Base-by-base conservation (phyloP, 2,888 invertebrate species). In the Agrilus biguttatus region DNA sequence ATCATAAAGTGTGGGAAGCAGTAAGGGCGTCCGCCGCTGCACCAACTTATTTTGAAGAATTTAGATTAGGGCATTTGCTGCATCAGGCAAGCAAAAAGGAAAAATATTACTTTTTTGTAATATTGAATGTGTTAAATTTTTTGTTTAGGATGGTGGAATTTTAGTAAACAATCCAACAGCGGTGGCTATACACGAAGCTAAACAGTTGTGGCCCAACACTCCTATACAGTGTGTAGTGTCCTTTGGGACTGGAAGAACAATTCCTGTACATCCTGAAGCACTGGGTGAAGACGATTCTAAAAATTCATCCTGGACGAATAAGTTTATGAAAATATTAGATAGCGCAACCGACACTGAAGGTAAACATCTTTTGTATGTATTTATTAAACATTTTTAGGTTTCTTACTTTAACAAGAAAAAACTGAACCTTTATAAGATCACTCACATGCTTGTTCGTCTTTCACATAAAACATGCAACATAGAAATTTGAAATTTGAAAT, bases 21-120 rank as follows among this genome's bases (percentile, higher is more conserved):
- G 80, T 88, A 21, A 69, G 90, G 51, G 92, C 92, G 0, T 89
- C 89, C 1, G 86, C 90, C 36, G 91, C 92, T 37, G 92, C 92
- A 5, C 93, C 92, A 3, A 85, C 87, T 0, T 91, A 90, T 70
- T 93, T 90, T 68, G 80, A 83, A 58, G 91, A 89, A 65, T 84
- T 80, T 58, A 72, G 74, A 49, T 68, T 81, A 14, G 78, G 78
- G 43, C 78, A 80, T 8, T 71, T 74, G 53, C 63, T 86, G 51
- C 81, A 82, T 56, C 81, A 81, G 70, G 77, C 77, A 57, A 47
- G 51, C 47, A 33, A 44, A 28, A 28, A 28, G 1, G 10, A 28
- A 28, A 28, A 10, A 23, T 23, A 2, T 17, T 8, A 33, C 3
- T 38, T 14, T 4, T 12, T 33, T 28, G 10, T 10, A 28, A 10